These are phyloP conservation scores for Chrysina gloriosa DNA, from an alignment of 2,888 invertebrate genomes.

Conservation along the genomic window DNA sequence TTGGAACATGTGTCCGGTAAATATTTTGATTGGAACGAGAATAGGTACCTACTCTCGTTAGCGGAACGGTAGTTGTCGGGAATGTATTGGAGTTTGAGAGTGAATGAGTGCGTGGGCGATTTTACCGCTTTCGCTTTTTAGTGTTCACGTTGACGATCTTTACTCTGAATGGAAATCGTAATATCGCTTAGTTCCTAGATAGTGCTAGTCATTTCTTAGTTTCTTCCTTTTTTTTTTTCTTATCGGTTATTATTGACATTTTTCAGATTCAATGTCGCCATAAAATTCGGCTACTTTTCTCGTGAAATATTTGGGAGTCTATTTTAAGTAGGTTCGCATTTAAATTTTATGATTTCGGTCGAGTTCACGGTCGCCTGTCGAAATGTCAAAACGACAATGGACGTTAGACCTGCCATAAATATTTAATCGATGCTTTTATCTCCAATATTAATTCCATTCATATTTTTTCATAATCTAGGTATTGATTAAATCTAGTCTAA, in stretches of 20 bases:
- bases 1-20: neutral
- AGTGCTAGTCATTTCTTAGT: too few species aligned
- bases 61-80: too few species aligned
- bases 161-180: neutral
- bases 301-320: neutral
- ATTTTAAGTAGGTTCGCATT: neutral
- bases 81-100: too few species aligned
- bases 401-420: neutral
- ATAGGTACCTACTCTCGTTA: neutral
- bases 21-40: neutral
- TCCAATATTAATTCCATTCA: neutral
- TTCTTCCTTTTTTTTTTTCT: too few species aligned
- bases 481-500: too few species aligned
- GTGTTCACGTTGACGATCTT: neutral
- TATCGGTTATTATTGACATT: neutral
- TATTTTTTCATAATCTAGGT: too few species aligned
- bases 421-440: neutral
- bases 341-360: neutral
- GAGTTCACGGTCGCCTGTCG: neutral
- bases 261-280: neutral
- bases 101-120: too few species aligned
- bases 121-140: neutral
- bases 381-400: neutral
- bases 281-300: neutral
- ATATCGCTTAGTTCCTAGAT: neutral